Evolutionary conservation across 2,797 vertebrate genomes (phyloP).

Genomic region (Gymnodraco acuticeps): DNA sequence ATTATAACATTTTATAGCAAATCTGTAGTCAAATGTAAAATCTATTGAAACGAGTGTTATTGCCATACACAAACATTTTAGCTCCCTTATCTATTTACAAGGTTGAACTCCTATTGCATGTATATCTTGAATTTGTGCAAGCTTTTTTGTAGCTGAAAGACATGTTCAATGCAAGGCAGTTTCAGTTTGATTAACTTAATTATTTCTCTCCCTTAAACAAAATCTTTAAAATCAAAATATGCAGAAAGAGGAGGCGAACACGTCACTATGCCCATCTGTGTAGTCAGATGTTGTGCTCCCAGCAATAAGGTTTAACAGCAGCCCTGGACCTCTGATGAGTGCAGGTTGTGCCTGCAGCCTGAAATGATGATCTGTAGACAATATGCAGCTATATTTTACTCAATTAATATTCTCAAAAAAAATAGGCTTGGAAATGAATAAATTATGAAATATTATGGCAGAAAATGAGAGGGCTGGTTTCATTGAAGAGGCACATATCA

Average conservation of each 20-base stretch:
- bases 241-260: background rate
- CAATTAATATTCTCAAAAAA: too few relatives aligned
- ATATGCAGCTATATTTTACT: too few relatives aligned
- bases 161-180: background rate
- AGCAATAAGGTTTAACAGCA: background rate
- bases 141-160: background rate
- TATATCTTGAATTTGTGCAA: background rate
- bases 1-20: slow-evolving; percentile 1
- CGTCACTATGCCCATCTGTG: background rate
- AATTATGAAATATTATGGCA: too few relatives aligned
- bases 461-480: too few relatives aligned
- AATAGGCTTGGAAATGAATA: too few relatives aligned
- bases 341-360: background rate
- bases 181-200: background rate
- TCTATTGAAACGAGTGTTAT: background rate
- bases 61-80: background rate
- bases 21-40: background rate
- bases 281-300: too few relatives aligned
- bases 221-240: background rate
- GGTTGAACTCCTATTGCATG: background rate
- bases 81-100: background rate
- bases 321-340: background rate
- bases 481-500: too few relatives aligned
- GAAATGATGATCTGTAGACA: too few relatives aligned
- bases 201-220: background rate